A percentile compares a stretch with the other conserved stretches of the same genome.
Conservation (phyloP, 2,888 invertebrate genomes). For the Pseudococcus viburni region DNA sequence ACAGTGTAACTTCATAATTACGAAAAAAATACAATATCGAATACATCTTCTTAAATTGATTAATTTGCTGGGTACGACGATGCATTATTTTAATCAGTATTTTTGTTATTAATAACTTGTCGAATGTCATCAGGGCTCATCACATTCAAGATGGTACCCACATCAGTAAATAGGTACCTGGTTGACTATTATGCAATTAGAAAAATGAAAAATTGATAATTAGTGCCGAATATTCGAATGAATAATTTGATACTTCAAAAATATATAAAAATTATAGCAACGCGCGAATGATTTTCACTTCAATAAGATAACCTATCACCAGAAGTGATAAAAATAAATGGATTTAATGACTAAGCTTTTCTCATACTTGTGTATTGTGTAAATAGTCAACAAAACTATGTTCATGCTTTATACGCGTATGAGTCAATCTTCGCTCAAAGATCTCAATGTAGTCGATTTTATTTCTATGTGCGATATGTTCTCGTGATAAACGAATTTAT, state of each 20-base stretch:
- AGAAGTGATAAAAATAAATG: background rate
- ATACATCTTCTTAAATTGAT: background rate
- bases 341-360: slow-evolving; percentile 10
- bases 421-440: background rate
- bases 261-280: background rate
- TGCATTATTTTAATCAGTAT: no score
- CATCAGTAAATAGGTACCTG: no score
- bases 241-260: no score
- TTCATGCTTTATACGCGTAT: background rate
- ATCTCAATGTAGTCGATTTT: background rate
- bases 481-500: background rate
- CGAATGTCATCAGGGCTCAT: no score
- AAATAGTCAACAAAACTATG: background rate
- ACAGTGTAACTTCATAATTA: background rate
- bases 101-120: no score
- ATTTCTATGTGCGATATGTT: background rate
- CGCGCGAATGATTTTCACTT: background rate
- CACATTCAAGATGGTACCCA: no score
- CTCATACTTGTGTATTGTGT: background rate
- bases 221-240: no score
- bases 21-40: background rate
- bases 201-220: no score
- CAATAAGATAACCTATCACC: background rate
- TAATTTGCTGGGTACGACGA: no score
- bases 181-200: no score